Evolutionary conservation across 2,797 vertebrate genomes (phyloP).

Genomic region (Pteronotus mesoamericanus): DNA sequence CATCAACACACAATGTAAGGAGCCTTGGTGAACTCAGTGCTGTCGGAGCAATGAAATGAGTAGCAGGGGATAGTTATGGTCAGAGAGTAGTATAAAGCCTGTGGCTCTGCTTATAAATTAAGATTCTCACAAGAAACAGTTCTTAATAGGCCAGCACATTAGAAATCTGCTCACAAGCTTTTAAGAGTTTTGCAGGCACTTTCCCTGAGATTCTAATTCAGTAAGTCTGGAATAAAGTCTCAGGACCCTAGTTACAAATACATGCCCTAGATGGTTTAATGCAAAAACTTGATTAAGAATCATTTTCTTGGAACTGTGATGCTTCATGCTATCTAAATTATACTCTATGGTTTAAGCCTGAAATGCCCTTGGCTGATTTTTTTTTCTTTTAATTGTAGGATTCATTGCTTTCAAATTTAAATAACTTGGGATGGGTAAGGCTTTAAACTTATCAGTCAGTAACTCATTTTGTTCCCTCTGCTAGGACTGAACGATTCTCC

Average conservation of each 20-base stretch:
- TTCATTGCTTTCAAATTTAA: slow-evolving; percentile 35
- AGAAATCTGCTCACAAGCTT: neutral
- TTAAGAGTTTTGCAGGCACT: neutral
- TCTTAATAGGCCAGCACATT: neutral
- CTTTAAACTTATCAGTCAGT: neutral
- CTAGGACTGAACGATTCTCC: neutral
- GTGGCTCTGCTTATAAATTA: neutral
- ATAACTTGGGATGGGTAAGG: neutral
- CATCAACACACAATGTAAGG: neutral
- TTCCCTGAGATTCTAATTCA: neutral
- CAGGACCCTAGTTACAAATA: neutral
- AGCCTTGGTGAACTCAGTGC: neutral
- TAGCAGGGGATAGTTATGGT: accelerated
- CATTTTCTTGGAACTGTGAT: neutral
- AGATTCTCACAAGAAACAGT: neutral
- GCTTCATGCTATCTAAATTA: neutral
- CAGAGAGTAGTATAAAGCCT: neutral
- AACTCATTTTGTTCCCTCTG: neutral
- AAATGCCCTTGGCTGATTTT: neutral
- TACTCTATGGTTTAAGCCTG: neutral
- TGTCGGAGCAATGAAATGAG: accelerated
- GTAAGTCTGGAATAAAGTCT: neutral
- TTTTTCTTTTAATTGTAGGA: neutral
- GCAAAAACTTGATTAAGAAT: neutral
- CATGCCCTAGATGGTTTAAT: neutral